Evolutionary conservation across 2,888 invertebrate species (phyloP), one percentile per base, ranked within the genome.

Genomic region (Orthosia cruda): DNA sequence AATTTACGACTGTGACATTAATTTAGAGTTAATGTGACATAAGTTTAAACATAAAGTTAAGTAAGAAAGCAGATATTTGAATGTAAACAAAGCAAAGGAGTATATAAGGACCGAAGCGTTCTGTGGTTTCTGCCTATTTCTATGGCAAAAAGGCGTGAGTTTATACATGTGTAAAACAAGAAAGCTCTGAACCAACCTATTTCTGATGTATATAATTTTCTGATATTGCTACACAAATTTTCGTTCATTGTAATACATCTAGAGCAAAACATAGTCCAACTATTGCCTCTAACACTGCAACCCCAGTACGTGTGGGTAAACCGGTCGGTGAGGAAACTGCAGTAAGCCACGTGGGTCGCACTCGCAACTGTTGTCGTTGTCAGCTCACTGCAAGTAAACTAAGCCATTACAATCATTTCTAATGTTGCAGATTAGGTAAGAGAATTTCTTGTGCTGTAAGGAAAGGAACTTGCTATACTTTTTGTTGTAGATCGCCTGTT

Each of bases 291-390:
- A 1, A 9, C 69, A 88, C 9, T 83, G 45, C 4, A 4, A 77
- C 91, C 89, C 64, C 68, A 82, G 72, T n/a, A n/a, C n/a, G n/a
- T 76, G 84, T 81, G 87, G 77, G 84, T 80, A 89, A 91, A 89
- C 90, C 87, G 83, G 92, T 89, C 67, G 77, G 85, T 80, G 89
- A 91, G 92, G 91, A 92, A 93, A 91, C 91, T 80, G 84, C 83
- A 76, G 83, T 87, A 26, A 32, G 50, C 84, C 89, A 92, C 92
- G 92, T 92, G 92, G 91, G 88, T 79, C 74, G 89, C 66, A 76
- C 40, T 40, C 70, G 71, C 71, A 40, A 69, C 74, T 73, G 66
- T 49, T 55, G 73, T 62, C 77, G 64, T 64, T 71, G 73, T 73
- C 71, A 67, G 67, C 32, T 66, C 59, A 74, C 59, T 74, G 78